Conservation (phyloP, 2,113 vertebrate species). For the Cacatua alba region DNA sequence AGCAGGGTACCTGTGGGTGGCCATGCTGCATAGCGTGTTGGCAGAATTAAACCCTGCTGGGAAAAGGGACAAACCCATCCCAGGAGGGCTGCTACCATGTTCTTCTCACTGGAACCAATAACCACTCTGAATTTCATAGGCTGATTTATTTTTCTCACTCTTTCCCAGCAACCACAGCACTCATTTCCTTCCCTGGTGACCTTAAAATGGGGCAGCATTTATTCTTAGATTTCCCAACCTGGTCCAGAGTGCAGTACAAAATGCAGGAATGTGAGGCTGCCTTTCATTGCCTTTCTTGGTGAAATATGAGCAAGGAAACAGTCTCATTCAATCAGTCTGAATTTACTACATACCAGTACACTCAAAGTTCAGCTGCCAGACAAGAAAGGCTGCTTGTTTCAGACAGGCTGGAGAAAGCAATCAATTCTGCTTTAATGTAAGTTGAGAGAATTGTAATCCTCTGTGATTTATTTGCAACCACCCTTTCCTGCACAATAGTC, state of each 20-base stretch:
- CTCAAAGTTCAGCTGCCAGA: not conserved
- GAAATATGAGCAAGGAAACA: constrained; percentile 38
- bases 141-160: not conserved
- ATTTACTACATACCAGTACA: not conserved
- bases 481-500: constrained; percentile 14
- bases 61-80: not conserved
- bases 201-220: not conserved
- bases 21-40: accelerated
- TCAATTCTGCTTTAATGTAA: constrained; percentile 29
- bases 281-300: constrained; percentile 14
- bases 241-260: not conserved
- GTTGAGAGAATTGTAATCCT: constrained; percentile 47
- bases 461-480: constrained; percentile 37
- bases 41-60: not conserved
- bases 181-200: not conserved
- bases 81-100: not conserved
- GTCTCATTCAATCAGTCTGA: not conserved
- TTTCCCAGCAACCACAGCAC: not conserved
- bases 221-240: constrained; percentile 1
- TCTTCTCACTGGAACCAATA: not conserved
- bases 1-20: not conserved
- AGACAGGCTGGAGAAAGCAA: not conserved
- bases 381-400: constrained; percentile 56
- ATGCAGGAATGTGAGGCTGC: not conserved
- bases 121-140: not conserved